These are phyloP conservation scores for Laterallus jamaicensis DNA, from an alignment of 2,113 vertebrate species.

Conservation along the genomic window DNA sequence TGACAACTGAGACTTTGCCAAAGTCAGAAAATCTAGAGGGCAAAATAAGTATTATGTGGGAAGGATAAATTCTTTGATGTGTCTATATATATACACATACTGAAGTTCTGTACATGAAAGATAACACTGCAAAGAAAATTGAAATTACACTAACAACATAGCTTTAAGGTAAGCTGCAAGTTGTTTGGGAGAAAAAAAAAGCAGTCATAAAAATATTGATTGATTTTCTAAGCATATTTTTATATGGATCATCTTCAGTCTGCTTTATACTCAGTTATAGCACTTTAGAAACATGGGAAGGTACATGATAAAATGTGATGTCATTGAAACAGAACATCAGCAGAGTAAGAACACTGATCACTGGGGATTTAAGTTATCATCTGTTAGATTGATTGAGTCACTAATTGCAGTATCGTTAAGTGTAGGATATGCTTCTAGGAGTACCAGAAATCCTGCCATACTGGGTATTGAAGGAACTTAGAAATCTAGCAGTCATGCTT, in stretches of 20 bases:
- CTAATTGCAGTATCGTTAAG: conserved; percentile 50
- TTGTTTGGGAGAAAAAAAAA: background rate
- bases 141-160: background rate
- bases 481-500: background rate
- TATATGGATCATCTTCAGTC: background rate
- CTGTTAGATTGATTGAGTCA: conserved; percentile 14
- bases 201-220: background rate
- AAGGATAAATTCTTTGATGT: background rate
- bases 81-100: background rate
- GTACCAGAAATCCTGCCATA: conserved; percentile 7
- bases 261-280: background rate
- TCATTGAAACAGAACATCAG: background rate
- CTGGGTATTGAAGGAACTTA: conserved; percentile 27
- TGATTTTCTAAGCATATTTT: background rate
- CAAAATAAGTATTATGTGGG: background rate
- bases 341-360: background rate
- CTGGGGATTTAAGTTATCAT: background rate
- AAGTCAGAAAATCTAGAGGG: background rate
- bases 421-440: background rate
- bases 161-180: background rate
- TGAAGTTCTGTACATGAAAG: background rate
- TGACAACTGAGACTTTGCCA: background rate
- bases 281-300: background rate
- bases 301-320: background rate
- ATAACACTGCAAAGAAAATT: background rate